Evolutionary conservation across 2,113 vertebrate genomes (phyloP).

Genomic region (Odobenus rosmarus): DNA sequence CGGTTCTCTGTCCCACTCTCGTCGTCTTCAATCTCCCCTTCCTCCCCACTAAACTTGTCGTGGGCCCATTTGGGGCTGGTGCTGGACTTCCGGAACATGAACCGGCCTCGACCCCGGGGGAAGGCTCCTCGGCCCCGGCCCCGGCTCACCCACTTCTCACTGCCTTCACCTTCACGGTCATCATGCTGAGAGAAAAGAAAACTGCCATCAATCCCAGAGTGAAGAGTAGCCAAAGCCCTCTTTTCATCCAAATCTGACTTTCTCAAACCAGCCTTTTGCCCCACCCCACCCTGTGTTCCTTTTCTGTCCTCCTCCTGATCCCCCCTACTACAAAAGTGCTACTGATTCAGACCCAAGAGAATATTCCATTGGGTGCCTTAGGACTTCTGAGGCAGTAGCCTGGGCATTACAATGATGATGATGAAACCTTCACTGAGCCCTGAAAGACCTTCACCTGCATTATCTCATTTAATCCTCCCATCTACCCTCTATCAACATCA

Average conservation of each 20-base stretch:
- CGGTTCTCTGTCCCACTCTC: constrained; percentile 91
- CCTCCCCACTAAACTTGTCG: constrained; percentile 93
- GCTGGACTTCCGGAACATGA: constrained; percentile 94
- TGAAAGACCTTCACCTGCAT: not conserved
- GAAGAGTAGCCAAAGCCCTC: not conserved
- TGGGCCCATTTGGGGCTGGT: constrained; percentile 94
- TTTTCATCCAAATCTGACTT: not conserved
- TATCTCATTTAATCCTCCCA: not conserved
- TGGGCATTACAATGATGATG: not conserved
- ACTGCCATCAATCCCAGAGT: not conserved
- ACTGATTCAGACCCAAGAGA: not conserved
- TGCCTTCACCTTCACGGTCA: constrained; percentile 91
- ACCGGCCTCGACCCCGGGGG: constrained; percentile 90
- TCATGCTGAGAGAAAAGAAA: constrained; percentile 89
- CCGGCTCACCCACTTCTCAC: constrained; percentile 89
- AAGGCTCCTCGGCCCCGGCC: constrained; percentile 90
- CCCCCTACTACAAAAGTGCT: not conserved
- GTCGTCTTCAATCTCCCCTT: constrained; percentile 89
- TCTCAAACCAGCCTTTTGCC: not conserved
- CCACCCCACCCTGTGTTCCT: not conserved
- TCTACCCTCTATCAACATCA: not conserved
- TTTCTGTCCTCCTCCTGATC: not conserved
- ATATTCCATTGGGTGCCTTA: not conserved
- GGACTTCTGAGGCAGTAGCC: not conserved
- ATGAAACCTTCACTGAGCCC: not conserved